Evolutionary conservation across 2,888 invertebrate species (phyloP), one percentile per base, ranked within the genome.

Genomic region (Tortricodes alternella): DNA sequence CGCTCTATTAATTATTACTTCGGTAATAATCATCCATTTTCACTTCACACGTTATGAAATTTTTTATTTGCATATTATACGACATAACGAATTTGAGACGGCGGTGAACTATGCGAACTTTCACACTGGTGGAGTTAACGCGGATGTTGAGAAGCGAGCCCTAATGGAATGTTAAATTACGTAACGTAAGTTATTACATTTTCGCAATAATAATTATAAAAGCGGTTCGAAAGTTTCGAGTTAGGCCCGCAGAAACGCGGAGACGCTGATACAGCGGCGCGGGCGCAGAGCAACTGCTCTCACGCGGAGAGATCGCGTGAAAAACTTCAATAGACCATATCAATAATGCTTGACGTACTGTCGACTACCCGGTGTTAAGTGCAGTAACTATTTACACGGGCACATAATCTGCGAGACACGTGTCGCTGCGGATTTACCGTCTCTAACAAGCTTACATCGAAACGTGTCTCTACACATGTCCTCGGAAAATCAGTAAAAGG

Each of bases 261-360:
- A 80, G 74, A 73, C 80, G 81, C 74, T 75, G 71, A 68, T 70
- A 66, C 70, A 71, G 78, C 68, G 67, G 72, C 83, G 82, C 84
- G 78, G 67, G 71, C 85, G 82, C 82, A 75, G 66, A 64, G 59
- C 74, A 76, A 88, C 89, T 89, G 87, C 76, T 87, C 87, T 88
- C 85, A 83, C 72, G 76, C 68, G 73, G 89, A 85, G 89, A 90
- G 89, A 89, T 89, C 89, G 88, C 87, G 84, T 87, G 89, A 84
- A 89, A 88, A 87, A 83, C 83, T 72, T 73, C 80, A 65, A 70
- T 83, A 80, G 74, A 82, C 76, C 85, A 85, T 81, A 76, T 78
- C 79, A 77, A 79, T 79, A 80, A 69, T 72, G 70, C 67, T 62
- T 55, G 56, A 51, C 57, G 53, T 64, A 62, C 60, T 49, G 49